These are phyloP conservation scores for Cheilosia variabilis DNA, from an alignment of 2,888 invertebrate species.

Conservation along the genomic window DNA sequence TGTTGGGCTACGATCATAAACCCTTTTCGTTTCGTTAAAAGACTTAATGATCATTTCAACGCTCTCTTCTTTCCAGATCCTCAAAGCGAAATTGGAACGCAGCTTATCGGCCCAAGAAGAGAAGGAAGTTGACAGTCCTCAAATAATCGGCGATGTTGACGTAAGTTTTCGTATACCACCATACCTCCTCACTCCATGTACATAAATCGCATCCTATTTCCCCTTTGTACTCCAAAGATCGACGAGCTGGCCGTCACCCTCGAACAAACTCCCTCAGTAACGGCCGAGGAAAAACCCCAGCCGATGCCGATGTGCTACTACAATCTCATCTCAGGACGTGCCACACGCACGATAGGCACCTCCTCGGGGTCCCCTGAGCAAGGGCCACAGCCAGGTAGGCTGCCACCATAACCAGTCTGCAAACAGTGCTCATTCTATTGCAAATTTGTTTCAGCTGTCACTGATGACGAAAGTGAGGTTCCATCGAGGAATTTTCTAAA, in stretches of 20 bases:
- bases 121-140: slow-evolving; percentile 61
- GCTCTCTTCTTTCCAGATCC: slow-evolving; percentile 77
- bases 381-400: slow-evolving; percentile 81
- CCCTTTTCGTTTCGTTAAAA: no score
- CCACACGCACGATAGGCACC: slow-evolving; percentile 81
- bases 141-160: slow-evolving; percentile 71
- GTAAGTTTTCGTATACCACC: slow-evolving; percentile 59
- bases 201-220: neutral
- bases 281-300: slow-evolving; percentile 81
- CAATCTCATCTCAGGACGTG: slow-evolving; percentile 82
- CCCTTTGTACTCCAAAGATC: slow-evolving; percentile 26
- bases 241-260: slow-evolving; percentile 78
- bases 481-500: slow-evolving; percentile 91
- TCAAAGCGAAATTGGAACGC: slow-evolving; percentile 81
- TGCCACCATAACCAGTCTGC: neutral
- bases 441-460: slow-evolving; percentile 81
- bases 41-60: no score
- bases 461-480: slow-evolving; percentile 93
- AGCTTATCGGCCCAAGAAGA: slow-evolving; percentile 80
- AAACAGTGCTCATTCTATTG: neutral
- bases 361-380: slow-evolving; percentile 83
- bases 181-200: neutral
- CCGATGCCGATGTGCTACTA: slow-evolving; percentile 83
- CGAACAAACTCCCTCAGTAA: slow-evolving; percentile 78
- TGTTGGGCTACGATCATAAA: no score